Evolutionary conservation across 2,888 invertebrate species (phyloP), one percentile per base, ranked within the genome.

Genomic region (Prenolepis imparis): DNA sequence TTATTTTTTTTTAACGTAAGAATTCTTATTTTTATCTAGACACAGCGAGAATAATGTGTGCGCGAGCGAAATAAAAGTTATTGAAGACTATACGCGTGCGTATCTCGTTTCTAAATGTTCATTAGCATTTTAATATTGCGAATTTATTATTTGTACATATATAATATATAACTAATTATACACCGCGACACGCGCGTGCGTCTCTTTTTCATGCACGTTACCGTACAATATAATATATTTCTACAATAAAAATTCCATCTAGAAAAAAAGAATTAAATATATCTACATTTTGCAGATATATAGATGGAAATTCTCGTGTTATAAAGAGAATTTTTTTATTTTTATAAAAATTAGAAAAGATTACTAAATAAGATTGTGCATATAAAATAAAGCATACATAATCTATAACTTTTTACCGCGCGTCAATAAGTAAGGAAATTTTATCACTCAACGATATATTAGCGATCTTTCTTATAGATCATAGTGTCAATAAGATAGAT

Each of bases 1-100:
- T 73, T 59, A 61, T 63, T 52, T 52, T 44, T 73, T 59, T 63
- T 63, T 44, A 61, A 74, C 32, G 9, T 61, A 44, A 44, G 9
- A 63, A 1, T 9, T 28, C 1, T 32, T 2, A 61, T 5, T 74
- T 1, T 18, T 48, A 63, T 57, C 39, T 36, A 59, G 59, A 24
- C 8, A 11, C 0, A 28, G 11, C 11, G 36, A 63, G 18, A 41
- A 39, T 28, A 3, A 0, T 32, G 12, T 57, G 21, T 57, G 21
- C 21, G 21, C 11, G 55, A 4, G 11, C 12, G 3, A 57, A 11
- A 57, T 59, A n/a, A 57, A 41, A 24, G 28, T 57, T 59, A n/a
- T 59, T 6, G 0, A 12, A 24, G 15, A 72, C 18, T 3, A 0
- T 67, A 52, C 6, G n/a, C 4, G 36, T 3, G 5, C 36, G 3